Conservation (phyloP, 2,113 vertebrate genomes). For the Bos indicus region DNA sequence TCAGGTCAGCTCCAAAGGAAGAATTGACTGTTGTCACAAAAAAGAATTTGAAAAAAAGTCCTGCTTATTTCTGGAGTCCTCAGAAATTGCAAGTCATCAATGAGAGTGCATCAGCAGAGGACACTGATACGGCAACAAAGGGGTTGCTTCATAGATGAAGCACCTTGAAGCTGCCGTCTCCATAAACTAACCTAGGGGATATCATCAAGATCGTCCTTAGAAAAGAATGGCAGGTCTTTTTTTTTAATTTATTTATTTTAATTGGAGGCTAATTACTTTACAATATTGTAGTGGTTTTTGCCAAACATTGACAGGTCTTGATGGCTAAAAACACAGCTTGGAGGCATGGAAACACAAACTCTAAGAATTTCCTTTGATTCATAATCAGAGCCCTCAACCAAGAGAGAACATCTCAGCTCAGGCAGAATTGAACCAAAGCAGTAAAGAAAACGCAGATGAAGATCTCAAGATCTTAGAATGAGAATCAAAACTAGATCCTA, state of each 20-base stretch:
- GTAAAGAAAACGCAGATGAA: not conserved
- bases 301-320: not conserved
- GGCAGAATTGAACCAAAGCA: not conserved
- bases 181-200: not conserved
- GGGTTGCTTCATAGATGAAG: not conserved
- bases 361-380: not conserved
- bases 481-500: not conserved
- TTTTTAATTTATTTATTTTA: not conserved
- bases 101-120: not conserved
- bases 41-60: not conserved
- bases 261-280: too few species aligned
- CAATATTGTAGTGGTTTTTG: too few species aligned
- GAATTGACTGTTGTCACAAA: not conserved
- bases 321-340: not conserved
- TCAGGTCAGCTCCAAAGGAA: conserved; percentile 11
- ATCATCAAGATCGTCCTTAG: not conserved
- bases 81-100: not conserved
- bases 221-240: not conserved
- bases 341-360: not conserved
- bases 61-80: not conserved
- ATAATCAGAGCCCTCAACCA: not conserved
- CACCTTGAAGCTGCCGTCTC: not conserved
- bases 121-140: not conserved
- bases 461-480: not conserved
- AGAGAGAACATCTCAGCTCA: not conserved